phyloP scores from a whole-genome alignment of 2,797 vertebrate species.

The Anabas testudineus region DNA sequence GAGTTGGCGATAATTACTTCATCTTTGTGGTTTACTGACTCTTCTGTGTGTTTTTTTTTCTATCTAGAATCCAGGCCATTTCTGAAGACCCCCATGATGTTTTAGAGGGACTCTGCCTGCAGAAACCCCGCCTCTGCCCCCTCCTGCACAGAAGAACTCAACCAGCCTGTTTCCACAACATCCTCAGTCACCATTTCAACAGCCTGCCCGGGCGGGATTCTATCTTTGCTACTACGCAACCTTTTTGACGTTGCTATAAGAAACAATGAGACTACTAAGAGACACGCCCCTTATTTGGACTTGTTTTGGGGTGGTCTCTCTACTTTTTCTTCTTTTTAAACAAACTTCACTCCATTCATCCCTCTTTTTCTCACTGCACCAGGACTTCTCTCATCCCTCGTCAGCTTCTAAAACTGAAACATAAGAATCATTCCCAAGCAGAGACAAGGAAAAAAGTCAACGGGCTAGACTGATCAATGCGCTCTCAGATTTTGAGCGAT shows the following conservation, averaged over 20 bases:
- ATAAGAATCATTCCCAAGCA: slow-evolving; percentile 13
- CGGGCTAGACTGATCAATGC: not conserved
- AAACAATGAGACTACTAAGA: slow-evolving; percentile 63
- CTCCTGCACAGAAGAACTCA: slow-evolving; percentile 59
- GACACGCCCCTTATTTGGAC: slow-evolving; percentile 47
- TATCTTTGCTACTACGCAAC: slow-evolving; percentile 30
- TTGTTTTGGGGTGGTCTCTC: slow-evolving; percentile 17
- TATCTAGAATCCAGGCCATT: slow-evolving; percentile 75
- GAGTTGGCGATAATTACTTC: too few species aligned
- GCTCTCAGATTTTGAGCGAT: not conserved
- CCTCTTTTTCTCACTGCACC: slow-evolving; percentile 30
- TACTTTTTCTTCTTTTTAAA: slow-evolving; percentile 52
- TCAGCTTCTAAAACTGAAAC: slow-evolving; percentile 25
- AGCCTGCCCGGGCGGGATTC: slow-evolving; percentile 31
- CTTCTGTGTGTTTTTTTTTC: not conserved
- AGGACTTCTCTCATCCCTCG: slow-evolving; percentile 16
- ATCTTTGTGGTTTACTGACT: not conserved
- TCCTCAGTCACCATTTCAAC: slow-evolving; percentile 16
- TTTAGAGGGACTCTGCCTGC: slow-evolving; percentile 58
- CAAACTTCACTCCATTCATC: slow-evolving; percentile 49
- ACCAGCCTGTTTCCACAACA: slow-evolving; percentile 51
- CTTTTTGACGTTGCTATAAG: slow-evolving; percentile 38
- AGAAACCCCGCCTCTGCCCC: not conserved
- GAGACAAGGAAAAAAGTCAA: not conserved
- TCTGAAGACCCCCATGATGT: slow-evolving; percentile 80